phyloP scores from a whole-genome alignment of 30 jellyfish, hydroid and myxozoan genomes.

The Cassiopea xamachana region DNA sequence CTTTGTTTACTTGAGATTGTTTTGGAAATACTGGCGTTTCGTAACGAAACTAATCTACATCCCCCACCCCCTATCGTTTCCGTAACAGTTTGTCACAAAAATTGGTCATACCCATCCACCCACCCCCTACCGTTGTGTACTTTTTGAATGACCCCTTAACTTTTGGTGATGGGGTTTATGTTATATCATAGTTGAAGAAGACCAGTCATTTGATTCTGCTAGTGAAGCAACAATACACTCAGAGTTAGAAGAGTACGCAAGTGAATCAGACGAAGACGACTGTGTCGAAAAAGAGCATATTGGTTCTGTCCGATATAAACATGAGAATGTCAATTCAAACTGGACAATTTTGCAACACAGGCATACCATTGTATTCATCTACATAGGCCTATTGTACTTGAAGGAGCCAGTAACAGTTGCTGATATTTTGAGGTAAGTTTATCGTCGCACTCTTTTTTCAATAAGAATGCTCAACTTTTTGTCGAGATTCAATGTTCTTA shows the following conservation, averaged over 20 bases:
- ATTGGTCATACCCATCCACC: too few relatives aligned
- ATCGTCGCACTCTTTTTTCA: not conserved
- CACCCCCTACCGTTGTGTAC: not conserved
- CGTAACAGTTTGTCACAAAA: too few relatives aligned
- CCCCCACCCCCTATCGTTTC: too few relatives aligned
- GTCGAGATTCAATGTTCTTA: too few relatives aligned
- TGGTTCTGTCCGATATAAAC: slow-evolving; percentile 43
- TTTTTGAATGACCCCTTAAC: not conserved
- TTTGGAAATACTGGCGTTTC: too few relatives aligned
- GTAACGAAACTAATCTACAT: too few relatives aligned
- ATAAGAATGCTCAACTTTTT: too few relatives aligned
- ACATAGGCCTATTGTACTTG: slow-evolving; percentile 39
- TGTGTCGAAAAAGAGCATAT: slow-evolving; percentile 31
- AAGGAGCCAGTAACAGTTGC: slow-evolving; percentile 66
- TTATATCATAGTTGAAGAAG: not conserved
- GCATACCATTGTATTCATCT: slow-evolving; percentile 35
- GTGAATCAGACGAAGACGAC: not conserved
- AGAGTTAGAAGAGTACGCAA: not conserved
- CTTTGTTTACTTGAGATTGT: too few relatives aligned
- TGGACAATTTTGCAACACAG: slow-evolving; percentile 42
- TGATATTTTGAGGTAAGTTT: slow-evolving; percentile 49
- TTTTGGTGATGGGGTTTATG: not conserved
- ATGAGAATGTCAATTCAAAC: not conserved
- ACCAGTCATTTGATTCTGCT: not conserved
- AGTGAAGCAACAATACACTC: slow-evolving; percentile 2